Base-by-base conservation (phyloP, 1,140 invertebrate genomes). In the Drosophila leontia region DNA sequence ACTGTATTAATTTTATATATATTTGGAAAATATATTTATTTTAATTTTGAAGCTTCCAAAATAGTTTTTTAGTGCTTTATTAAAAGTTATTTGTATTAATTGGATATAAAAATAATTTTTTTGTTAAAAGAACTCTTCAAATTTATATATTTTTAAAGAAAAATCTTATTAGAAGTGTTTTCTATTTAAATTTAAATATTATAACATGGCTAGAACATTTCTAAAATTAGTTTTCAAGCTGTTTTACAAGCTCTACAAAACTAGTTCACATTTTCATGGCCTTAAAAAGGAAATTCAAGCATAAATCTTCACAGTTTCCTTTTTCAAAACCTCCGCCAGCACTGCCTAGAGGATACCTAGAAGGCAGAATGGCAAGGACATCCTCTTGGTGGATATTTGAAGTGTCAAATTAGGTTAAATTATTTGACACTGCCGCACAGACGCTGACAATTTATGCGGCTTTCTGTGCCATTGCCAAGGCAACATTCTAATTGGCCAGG, bases 401-500 rank as follows among this genome's bases (percentile, higher is more conserved):
- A 87, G 91, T 91, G 91, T 84, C 91, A 92, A 92, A 92, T 92
- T 91, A 91, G 91, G 91, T 87, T 92, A 92, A 91, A 91, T 91
- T 92, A 92, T 87, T 91, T 91, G 86, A 91, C 86, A 91, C 72
- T 76, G 55, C 47, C 56, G 59, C 78, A 61, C 74, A 81, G 63
- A 63, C 59, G 75, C 53, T 47, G 47, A 67, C 75, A 90, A 85
- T 90, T 90, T 90, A 88, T 88, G 81, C 60, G 81, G 55, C 55
- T 76, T 72, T 45, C 50, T 15, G 26, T 41, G 42, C 42, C 51
- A 61, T 35, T 58, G 45, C 76, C 68, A 65, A 41, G 58, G 67
- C 78, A 68, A 37, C 55, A 71, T 85, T 90, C 78, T 90, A 90
- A 85, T 91, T 91, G 85, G 85, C 80, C 65, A 39, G 45, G 44